These are phyloP conservation scores for Campoletis raptor DNA, from an alignment of 2,888 invertebrate genomes.

Conservation along the genomic window DNA sequence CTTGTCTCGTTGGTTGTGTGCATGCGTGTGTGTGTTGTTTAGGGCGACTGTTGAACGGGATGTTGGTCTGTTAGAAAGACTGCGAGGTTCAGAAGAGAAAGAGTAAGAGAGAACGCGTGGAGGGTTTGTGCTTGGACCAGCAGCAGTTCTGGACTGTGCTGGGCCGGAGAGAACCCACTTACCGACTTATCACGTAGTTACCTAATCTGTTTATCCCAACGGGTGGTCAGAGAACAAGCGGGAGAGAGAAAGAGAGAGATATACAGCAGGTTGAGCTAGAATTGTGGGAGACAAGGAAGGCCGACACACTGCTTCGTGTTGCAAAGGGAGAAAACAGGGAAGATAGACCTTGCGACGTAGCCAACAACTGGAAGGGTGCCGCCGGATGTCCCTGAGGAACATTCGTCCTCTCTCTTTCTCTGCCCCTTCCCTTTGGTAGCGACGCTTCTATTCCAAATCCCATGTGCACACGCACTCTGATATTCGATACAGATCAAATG, in stretches of 20 bases:
- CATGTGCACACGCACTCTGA: slow-evolving; percentile 55
- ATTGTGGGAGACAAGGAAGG: slow-evolving; percentile 59
- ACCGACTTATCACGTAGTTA: slow-evolving; percentile 85
- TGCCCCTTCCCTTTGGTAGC: slow-evolving; percentile 1
- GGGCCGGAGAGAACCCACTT: slow-evolving; percentile 84
- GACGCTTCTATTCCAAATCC: slow-evolving; percentile 35
- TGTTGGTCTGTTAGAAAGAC: slow-evolving; percentile 50
- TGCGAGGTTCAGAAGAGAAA: slow-evolving; percentile 49
- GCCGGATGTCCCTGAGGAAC: slow-evolving; percentile 77
- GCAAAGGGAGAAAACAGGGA: slow-evolving; percentile 54
- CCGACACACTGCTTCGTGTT: slow-evolving; percentile 46
- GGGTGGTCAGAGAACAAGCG: slow-evolving; percentile 72
- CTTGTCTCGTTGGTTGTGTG: slow-evolving; percentile 37
- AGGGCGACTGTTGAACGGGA: slow-evolving; percentile 61
- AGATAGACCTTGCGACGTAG: slow-evolving; percentile 55
- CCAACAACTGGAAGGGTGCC: slow-evolving; percentile 78
- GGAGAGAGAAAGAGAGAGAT: slow-evolving; percentile 28
- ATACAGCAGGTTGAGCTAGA: slow-evolving; percentile 42
- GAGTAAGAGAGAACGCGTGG: slow-evolving; percentile 63
- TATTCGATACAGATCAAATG: slow-evolving; percentile 54
- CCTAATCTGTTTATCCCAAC: slow-evolving; percentile 85
- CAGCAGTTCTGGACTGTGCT: slow-evolving; percentile 73
- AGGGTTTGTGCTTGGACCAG: slow-evolving; percentile 64
- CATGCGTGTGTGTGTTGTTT: slow-evolving; percentile 43
- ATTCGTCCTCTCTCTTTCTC: slow-evolving; percentile 19